Percentiles rank a stretch among this genome's conserved stretches.
Evolutionary conservation across 37 sponge, comb jelly and placozoan species (phyloP).

Genomic region (Chondrosia reniformis): DNA sequence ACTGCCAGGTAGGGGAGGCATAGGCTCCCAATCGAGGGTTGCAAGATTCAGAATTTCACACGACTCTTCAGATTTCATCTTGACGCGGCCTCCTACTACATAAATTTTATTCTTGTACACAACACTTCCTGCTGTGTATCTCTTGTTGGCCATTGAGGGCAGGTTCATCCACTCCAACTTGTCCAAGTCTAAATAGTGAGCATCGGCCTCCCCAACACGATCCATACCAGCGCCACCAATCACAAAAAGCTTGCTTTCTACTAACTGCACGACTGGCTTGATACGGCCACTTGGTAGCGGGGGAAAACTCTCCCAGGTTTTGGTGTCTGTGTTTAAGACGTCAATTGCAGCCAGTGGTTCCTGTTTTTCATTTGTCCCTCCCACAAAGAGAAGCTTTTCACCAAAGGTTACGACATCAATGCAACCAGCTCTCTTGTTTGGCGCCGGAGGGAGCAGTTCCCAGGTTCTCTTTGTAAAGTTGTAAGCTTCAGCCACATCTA

Average conservation of each 20-base stretch:
- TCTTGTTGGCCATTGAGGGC: conserved; percentile 43
- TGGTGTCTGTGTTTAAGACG: conserved; percentile 34
- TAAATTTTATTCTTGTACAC: conserved; percentile 49
- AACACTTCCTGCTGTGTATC: conserved; percentile 55
- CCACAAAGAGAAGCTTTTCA: conserved; percentile 51
- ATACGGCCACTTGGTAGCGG: conserved; percentile 55
- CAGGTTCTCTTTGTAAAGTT: conserved; percentile 51
- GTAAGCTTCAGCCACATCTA: conserved; percentile 53
- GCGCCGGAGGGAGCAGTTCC: conserved; percentile 50
- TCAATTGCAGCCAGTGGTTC: conserved; percentile 55
- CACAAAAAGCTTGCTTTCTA: conserved; percentile 57
- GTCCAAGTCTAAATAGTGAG: conserved; percentile 52
- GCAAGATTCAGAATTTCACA: conserved; percentile 63
- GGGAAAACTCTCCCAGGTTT: conserved; percentile 58
- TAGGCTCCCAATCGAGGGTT: conserved; percentile 65
- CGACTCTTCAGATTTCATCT: conserved; percentile 29
- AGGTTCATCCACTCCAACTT: conserved; percentile 38
- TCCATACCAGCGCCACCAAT: conserved; percentile 37
- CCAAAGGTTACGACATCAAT: conserved; percentile 32
- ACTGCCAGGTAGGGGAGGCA: conserved; percentile 35
- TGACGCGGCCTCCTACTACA: conserved; percentile 54
- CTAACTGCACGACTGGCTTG: conserved; percentile 44
- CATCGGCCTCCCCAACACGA: conserved; percentile 26
- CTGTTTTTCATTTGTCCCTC: conserved; percentile 65
- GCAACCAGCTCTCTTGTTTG: conserved; percentile 41